phyloP scores from a whole-genome alignment of 1,140 invertebrate genomes.

The Tetramorium alpestre region DNA sequence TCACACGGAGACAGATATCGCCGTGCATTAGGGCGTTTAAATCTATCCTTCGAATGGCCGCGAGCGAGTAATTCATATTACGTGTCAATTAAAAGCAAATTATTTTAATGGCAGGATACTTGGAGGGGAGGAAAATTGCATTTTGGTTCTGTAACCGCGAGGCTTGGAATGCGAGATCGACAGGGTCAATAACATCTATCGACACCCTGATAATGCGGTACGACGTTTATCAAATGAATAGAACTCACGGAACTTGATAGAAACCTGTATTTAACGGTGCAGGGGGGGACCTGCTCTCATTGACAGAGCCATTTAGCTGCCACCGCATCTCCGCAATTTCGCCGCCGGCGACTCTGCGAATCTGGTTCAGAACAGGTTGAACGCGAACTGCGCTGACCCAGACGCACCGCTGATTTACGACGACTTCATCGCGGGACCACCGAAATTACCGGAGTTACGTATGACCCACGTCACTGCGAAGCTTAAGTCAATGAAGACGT shows the following conservation, averaged over 20 bases:
- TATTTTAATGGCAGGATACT: neutral
- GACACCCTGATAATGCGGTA: neutral
- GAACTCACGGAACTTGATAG: constrained; percentile 30
- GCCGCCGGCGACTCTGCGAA: constrained; percentile 35
- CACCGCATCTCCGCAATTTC: constrained; percentile 20
- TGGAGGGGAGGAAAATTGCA: neutral
- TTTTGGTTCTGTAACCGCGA: neutral
- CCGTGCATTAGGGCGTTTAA: neutral
- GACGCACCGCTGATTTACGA: constrained; percentile 61
- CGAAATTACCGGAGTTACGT: constrained; percentile 65
- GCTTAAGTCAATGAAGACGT: constrained; percentile 53
- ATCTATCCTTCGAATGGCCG: neutral
- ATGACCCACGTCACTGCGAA: constrained; percentile 36
- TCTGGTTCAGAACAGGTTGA: constrained; percentile 64
- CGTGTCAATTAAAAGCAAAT: neutral
- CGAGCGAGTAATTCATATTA: neutral
- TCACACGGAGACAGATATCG: neutral
- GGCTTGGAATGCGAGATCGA: neutral
- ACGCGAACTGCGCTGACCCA: constrained; percentile 22
- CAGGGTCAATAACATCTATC: constrained; percentile 31
- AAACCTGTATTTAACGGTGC: constrained; percentile 39
- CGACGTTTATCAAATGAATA: constrained; percentile 33
- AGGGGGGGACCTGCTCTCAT: constrained; percentile 19
- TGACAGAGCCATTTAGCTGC: constrained; percentile 58
- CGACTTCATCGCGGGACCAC: constrained; percentile 46